Evolutionary conservation across 2,888 invertebrate species (phyloP).

Genomic region (Trachelus iudaicus): DNA sequence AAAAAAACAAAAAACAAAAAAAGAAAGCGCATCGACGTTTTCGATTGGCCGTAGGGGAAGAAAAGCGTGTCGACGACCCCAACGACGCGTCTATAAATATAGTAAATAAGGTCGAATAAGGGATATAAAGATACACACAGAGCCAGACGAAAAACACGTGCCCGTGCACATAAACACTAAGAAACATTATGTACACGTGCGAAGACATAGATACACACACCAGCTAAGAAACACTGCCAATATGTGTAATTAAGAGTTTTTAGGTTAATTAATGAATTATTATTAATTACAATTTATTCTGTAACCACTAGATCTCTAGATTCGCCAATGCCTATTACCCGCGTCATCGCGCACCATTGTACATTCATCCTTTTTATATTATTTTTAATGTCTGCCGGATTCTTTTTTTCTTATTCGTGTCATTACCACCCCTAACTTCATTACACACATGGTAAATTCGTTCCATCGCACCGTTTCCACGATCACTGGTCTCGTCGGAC

Average conservation of each 20-base stretch:
- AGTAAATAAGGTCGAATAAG: slow-evolving; percentile 20
- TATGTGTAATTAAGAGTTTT: slow-evolving; percentile 59
- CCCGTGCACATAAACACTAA: neutral
- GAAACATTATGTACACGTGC: neutral
- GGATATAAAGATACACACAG: neutral
- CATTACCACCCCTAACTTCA: neutral
- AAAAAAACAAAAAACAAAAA: neutral
- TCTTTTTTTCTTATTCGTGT: neutral
- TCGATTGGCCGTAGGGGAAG: neutral
- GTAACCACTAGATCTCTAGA: slow-evolving; percentile 49
- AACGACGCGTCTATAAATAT: slow-evolving; percentile 33
- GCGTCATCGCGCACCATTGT: neutral
- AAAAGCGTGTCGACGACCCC: slow-evolving; percentile 20
- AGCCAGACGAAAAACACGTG: neutral
- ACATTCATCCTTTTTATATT: neutral
- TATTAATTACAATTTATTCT: slow-evolving; percentile 40
- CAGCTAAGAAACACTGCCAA: slow-evolving; percentile 65
- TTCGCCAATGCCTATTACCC: slow-evolving; percentile 12
- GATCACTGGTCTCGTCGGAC: neutral
- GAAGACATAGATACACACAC: slow-evolving; percentile 53
- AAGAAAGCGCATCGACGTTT: neutral
- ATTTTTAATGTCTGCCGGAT: neutral
- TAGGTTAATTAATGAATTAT: slow-evolving; percentile 45
- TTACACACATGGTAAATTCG: neutral
- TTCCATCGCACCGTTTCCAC: neutral